Percentiles rank a stretch among this genome's conserved stretches.
Evolutionary conservation across 2,113 vertebrate species (phyloP).

Genomic region (Pseudonaja textilis): DNA sequence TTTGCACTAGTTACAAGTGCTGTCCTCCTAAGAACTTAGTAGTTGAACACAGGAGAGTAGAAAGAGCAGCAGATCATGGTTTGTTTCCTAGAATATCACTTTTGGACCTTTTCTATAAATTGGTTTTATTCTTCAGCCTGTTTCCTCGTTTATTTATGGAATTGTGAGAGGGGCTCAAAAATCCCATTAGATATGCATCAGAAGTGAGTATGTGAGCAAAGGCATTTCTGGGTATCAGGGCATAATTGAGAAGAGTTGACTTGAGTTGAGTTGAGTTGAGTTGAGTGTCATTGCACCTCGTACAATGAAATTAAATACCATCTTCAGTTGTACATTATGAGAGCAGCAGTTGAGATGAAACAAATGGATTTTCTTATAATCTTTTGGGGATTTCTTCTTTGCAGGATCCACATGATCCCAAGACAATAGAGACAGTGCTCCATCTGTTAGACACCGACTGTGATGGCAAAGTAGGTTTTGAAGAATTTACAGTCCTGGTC

Average conservation of each 20-base stretch:
- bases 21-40: not conserved
- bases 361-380: not conserved
- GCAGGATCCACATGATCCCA: conserved; percentile 59
- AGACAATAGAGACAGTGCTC: conserved; percentile 53
- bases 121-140: not conserved
- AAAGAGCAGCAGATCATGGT: not conserved
- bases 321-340: too few relatives aligned
- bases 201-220: not conserved
- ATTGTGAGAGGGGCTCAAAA: not conserved
- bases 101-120: not conserved
- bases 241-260: not conserved
- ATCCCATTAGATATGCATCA: not conserved
- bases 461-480: conserved; percentile 55
- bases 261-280: too few relatives aligned
- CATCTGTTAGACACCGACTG: conserved; percentile 56
- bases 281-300: too few relatives aligned
- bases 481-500: conserved; percentile 61
- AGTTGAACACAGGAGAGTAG: not conserved
- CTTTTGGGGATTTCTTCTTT: not conserved
- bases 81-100: not conserved
- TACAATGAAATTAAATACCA: too few relatives aligned
- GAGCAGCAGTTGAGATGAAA: not conserved
- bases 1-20: not conserved
- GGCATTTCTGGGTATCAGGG: not conserved
- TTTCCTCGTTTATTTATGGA: not conserved